A percentile compares a stretch with the other conserved stretches of the same genome.
These are phyloP conservation scores for Quiscalus mexicanus DNA, from an alignment of 2,113 vertebrate genomes.

Conservation along the genomic window DNA sequence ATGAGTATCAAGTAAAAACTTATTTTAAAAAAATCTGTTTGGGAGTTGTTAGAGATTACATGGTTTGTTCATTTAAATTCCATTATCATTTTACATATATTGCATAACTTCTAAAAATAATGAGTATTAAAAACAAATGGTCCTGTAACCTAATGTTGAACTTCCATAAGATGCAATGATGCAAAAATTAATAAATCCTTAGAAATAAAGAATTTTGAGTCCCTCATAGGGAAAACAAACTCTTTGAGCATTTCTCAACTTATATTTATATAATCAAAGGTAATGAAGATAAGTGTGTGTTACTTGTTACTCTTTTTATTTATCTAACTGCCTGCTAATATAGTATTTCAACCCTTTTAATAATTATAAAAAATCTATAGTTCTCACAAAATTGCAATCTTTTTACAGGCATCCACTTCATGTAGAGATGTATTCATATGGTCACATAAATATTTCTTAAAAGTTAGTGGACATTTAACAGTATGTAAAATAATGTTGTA, in stretches of 20 bases:
- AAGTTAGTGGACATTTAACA: background rate
- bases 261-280: background rate
- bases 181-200: background rate
- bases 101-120: background rate
- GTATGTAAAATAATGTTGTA: background rate
- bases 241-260: background rate
- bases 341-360: background rate
- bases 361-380: background rate
- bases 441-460: background rate
- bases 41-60: background rate
- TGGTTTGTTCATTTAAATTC: background rate
- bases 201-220: background rate
- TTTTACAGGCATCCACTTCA: background rate
- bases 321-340: background rate
- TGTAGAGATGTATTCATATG: background rate
- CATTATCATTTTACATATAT: too few relatives aligned
- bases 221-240: background rate
- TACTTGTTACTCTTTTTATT: background rate
- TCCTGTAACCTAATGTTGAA: background rate
- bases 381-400: background rate
- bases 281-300: background rate
- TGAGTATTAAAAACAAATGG: background rate
- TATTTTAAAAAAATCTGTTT: background rate
- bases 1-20: background rate
- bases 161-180: background rate